These are phyloP conservation scores for Hyperoodon ampullatus DNA, from an alignment of 2,113 vertebrate species.

Conservation along the genomic window DNA sequence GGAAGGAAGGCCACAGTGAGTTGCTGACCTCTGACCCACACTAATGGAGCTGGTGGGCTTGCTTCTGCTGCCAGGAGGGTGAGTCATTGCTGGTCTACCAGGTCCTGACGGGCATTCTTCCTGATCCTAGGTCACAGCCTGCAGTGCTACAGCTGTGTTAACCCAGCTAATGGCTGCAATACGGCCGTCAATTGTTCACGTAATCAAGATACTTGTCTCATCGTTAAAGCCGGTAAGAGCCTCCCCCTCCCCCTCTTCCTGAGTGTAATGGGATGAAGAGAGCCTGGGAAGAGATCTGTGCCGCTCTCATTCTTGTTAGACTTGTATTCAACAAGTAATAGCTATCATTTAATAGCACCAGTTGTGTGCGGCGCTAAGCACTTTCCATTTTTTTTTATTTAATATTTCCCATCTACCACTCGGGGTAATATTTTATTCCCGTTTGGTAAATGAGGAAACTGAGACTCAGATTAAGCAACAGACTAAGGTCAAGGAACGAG, in stretches of 20 bases:
- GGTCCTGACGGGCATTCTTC: neutral
- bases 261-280: neutral
- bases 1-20: neutral
- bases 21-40: neutral
- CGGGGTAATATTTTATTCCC: neutral
- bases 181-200: fast-evolving
- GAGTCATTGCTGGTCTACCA: neutral
- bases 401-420: neutral
- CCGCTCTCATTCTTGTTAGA: neutral
- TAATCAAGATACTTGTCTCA: neutral
- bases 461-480: neutral
- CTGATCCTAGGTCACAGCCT: constrained; percentile 54
- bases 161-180: fast-evolving
- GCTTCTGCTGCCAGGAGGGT: neutral
- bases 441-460: neutral
- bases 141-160: neutral
- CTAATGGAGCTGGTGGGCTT: neutral
- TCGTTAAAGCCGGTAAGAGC: constrained; percentile 27
- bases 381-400: neutral
- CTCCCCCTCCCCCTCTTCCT: neutral
- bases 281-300: neutral
- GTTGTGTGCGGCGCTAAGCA: neutral
- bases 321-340: neutral
- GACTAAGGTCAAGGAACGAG: neutral
- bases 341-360: neutral